Evolutionary conservation across 1,140 invertebrate species (phyloP).

Genomic region (Melanaphis sacchari): DNA sequence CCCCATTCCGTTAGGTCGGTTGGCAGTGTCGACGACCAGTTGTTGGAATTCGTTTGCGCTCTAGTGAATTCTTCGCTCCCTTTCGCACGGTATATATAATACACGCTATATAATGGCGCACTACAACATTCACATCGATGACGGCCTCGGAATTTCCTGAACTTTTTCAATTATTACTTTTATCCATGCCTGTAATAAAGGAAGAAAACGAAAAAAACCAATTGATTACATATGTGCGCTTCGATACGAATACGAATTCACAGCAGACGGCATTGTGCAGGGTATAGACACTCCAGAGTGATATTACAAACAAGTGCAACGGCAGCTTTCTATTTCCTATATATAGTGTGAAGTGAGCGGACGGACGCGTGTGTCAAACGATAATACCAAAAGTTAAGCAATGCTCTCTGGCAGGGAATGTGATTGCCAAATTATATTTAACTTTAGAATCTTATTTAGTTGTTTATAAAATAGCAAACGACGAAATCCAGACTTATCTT

Average conservation of each 20-base stretch:
- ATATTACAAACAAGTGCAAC: not conserved
- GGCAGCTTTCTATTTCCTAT: not conserved
- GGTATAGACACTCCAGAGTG: not conserved
- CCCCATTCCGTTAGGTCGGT: not conserved
- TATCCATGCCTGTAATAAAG: not conserved
- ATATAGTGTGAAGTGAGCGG: not conserved
- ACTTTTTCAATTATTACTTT: slow-evolving; percentile 53
- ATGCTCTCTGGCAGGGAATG: not conserved
- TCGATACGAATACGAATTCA: slow-evolving; percentile 8
- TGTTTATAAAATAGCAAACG: not conserved
- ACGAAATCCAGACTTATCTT: not conserved
- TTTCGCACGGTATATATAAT: not conserved
- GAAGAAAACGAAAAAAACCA: not conserved
- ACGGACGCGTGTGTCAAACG: not conserved
- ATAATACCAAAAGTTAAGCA: slow-evolving; percentile 48
- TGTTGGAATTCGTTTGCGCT: slow-evolving; percentile 22
- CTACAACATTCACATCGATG: not conserved
- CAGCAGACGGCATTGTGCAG: not conserved
- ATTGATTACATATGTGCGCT: slow-evolving; percentile 36
- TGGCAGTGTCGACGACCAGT: slow-evolving; percentile 11
- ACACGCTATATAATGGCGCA: not conserved
- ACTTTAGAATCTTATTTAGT: not conserved
- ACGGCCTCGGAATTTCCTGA: not conserved
- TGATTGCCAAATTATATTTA: not conserved
- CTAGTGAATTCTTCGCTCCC: not conserved